Conservation (phyloP, 2,797 vertebrate species). For the Otolemur crassicaudatus region DNA sequence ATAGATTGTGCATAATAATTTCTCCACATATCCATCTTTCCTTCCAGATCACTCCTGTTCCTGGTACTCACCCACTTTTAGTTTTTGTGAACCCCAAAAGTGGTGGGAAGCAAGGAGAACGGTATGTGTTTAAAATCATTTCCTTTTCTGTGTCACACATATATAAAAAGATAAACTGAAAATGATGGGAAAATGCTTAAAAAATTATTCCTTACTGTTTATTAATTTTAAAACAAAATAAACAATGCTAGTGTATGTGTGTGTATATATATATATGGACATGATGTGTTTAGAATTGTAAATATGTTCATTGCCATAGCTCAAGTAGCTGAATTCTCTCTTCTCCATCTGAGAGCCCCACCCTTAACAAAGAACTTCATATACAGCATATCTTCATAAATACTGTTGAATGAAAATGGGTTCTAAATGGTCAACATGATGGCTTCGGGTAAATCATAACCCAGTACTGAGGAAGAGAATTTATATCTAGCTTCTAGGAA, state of each 20-base stretch:
- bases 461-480: neutral
- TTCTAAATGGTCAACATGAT: neutral
- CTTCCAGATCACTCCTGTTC: slow-evolving; percentile 95
- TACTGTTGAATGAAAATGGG: neutral
- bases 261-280: neutral
- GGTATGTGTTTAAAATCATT: slow-evolving; percentile 86
- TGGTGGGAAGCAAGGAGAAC: slow-evolving; percentile 97
- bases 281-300: neutral
- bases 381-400: neutral
- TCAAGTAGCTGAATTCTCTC: slow-evolving; percentile 16
- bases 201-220: neutral
- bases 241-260: neutral
- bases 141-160: neutral
- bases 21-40: slow-evolving; percentile 63
- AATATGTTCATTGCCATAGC: neutral
- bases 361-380: neutral
- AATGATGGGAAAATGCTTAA: neutral
- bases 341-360: neutral
- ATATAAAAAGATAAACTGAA: neutral
- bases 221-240: neutral
- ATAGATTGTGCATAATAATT: neutral
- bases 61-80: slow-evolving; percentile 96
- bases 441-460: neutral
- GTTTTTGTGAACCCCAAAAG: slow-evolving; percentile 98
- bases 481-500: neutral